Evolutionary conservation across 2,888 invertebrate genomes (phyloP), one percentile per base, ranked within the genome.

Genomic region (Lasioglossum villosulum): DNA sequence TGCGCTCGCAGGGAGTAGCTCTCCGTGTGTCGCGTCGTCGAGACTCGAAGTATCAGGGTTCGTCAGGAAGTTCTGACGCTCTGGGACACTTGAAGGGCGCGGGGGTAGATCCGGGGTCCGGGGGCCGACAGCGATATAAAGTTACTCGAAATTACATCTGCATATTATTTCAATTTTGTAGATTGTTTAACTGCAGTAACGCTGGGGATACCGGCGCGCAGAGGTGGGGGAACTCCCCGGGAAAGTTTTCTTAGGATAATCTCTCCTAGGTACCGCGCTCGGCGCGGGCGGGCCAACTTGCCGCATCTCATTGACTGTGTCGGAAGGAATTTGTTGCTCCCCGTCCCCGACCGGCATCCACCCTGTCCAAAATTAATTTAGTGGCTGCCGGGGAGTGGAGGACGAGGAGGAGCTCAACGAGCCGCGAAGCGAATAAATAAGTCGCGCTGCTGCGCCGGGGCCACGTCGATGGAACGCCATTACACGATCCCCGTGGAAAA

Each of bases 61-160:
- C 80, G 81, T 90, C 82, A 78, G 73, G 81, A 90, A 90, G 80
- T 90, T 90, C 73, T 59, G 84, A 63, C 90, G 87, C 86, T 84
- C 75, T 82, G 90, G 88, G 90, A 89, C 87, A 88, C 82, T 86
- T 71, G 86, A 81, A 83, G 83, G 81, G 81, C 80, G 78, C 16
- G 23, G 56, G 66, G 30, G 23, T 42, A 27, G 59, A 16, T 12
- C 12, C n/a, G 56, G 75, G 59, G 59, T 6, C 10, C 66, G 80
- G 56, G 75, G 75, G 80, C 72, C 19, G 84, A 84, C 39, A 70
- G 39, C 80, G 87, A 92, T 92, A 92, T 91, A 92, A 93, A 93
- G 92, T 93, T 93, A 92, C 92, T 91, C 91, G 92, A 93, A 93
- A 93, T 93, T 92, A 93, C 92, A 93, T 93, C 93, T 93, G 93